Percentiles rank a stretch among this genome's conserved stretches.
phyloP scores from a whole-genome alignment of 2,797 vertebrate species.

The Anolis apletophallus region DNA sequence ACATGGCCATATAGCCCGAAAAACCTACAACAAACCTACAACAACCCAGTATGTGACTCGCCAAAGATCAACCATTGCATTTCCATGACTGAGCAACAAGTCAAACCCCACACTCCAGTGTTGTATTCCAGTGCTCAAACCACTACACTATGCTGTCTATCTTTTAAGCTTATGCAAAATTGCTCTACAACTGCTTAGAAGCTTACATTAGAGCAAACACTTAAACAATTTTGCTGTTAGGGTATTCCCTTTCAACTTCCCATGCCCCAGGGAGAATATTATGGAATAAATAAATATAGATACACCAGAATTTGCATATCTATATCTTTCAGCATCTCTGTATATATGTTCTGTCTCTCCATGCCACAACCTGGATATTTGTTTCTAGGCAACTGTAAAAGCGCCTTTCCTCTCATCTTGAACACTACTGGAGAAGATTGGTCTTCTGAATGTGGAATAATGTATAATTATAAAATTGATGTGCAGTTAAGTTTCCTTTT shows the following conservation, averaged over 20 bases:
- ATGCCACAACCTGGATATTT: conserved; percentile 47
- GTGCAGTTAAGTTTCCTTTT: conserved; percentile 42
- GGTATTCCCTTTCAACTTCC: neutral
- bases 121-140: no score
- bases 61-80: no score
- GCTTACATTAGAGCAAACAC: neutral
- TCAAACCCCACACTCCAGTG: no score
- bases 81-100: no score
- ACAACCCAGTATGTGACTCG: no score
- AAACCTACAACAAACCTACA: no score
- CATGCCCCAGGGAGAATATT: neutral
- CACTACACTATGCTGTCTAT: no score
- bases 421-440: conserved; percentile 46
- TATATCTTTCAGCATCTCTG: conserved; percentile 51
- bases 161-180: no score
- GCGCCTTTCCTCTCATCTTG: conserved; percentile 63
- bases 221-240: neutral
- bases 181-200: no score
- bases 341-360: conserved; percentile 34
- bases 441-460: conserved; percentile 63
- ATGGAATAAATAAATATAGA: conserved; percentile 9
- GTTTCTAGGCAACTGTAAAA: conserved; percentile 73
- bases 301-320: neutral
- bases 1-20: no score
- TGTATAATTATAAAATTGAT: conserved; percentile 63